Conservation (phyloP, 1,140 invertebrate genomes). For the Bombus affinis region DNA sequence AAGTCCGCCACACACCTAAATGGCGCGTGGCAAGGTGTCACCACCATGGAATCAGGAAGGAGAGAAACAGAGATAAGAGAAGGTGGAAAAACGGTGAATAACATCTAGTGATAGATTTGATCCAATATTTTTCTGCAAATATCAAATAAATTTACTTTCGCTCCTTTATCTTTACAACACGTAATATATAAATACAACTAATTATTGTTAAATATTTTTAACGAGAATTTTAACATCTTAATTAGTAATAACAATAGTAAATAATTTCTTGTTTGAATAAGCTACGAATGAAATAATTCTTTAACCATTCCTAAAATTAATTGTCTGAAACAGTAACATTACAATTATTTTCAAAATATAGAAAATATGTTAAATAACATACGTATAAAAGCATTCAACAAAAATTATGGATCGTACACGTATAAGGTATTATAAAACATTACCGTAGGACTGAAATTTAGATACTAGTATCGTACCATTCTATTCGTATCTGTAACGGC, state of each 20-base stretch:
- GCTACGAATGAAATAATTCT: neutral
- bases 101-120: slow-evolving; percentile 5
- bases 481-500: neutral
- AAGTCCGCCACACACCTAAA: slow-evolving; percentile 37
- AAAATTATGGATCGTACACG: too few species aligned
- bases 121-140: neutral
- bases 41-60: slow-evolving; percentile 20
- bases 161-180: too few species aligned
- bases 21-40: slow-evolving; percentile 66
- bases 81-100: neutral
- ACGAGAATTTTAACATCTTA: neutral
- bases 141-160: neutral
- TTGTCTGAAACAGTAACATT: neutral
- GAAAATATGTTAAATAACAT: neutral
- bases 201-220: neutral
- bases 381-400: too few species aligned
- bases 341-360: neutral
- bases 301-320: neutral
- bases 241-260: neutral
- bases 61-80: slow-evolving; percentile 44
- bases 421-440: too few species aligned
- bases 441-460: neutral
- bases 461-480: neutral
- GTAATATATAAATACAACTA: neutral
- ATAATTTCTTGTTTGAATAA: too few species aligned